A percentile compares a stretch with the other conserved stretches of the same genome.
Evolutionary conservation across 2,113 vertebrate species (phyloP).

Genomic region (Pitta sordida): DNA sequence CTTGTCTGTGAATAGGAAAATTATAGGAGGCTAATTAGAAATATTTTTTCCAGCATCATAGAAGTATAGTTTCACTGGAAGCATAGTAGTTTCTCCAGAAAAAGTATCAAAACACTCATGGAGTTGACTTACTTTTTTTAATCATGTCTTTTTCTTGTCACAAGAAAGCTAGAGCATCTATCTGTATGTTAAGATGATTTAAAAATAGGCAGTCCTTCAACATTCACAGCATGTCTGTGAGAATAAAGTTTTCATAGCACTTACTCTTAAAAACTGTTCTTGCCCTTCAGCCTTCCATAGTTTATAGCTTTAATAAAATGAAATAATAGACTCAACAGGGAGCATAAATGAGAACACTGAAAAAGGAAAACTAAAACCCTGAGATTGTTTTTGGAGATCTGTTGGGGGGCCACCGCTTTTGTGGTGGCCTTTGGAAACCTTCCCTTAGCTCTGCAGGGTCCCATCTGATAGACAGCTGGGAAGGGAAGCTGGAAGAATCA

Average conservation of each 20-base stretch:
- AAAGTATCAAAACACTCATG: neutral
- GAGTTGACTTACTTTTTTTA: neutral
- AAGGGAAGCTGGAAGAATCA: neutral
- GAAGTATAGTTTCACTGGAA: neutral
- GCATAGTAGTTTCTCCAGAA: neutral
- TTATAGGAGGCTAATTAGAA: neutral
- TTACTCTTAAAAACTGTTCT: conserved; percentile 7
- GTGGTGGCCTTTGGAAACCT: conserved; percentile 4
- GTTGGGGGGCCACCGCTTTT: neutral
- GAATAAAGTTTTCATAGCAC: neutral
- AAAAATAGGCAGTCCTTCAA: neutral
- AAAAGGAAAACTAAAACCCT: conserved; percentile 43
- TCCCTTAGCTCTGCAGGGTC: neutral
- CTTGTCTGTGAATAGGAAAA: neutral
- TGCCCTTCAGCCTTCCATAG: conserved; percentile 1
- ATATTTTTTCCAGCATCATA: neutral
- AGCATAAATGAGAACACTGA: conserved; percentile 27
- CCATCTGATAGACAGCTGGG: neutral
- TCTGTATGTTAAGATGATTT: neutral
- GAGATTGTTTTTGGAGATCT: conserved; percentile 32
- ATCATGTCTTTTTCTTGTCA: neutral
- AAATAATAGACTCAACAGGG: conserved; percentile 38
- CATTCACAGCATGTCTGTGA: neutral
- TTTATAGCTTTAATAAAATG: conserved; percentile 42
- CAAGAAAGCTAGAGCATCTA: neutral